These are phyloP conservation scores for Epinephelus moara DNA, from an alignment of 2,113 vertebrate genomes.

Conservation along the genomic window DNA sequence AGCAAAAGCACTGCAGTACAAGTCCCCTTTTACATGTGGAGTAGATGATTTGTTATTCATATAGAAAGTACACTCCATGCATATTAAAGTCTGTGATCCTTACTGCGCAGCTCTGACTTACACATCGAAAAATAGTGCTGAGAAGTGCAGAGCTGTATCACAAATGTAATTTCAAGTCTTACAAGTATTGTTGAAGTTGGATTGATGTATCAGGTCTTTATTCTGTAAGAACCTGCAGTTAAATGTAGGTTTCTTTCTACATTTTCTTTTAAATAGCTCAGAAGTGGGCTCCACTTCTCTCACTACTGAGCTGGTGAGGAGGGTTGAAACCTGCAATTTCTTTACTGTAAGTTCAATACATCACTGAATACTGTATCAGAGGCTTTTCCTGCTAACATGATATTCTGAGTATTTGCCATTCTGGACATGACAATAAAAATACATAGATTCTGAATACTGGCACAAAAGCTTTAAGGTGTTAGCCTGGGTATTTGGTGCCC, in stretches of 20 bases:
- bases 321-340: neutral
- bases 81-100: neutral
- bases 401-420: neutral
- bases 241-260: neutral
- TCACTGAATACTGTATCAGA: neutral
- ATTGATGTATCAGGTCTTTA: neutral
- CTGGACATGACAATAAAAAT: neutral
- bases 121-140: neutral
- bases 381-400: neutral
- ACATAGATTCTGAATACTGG: neutral
- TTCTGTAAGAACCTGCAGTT: neutral
- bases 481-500: neutral
- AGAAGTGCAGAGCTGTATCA: neutral
- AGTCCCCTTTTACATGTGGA: neutral
- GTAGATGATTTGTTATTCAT: slow-evolving; percentile 6
- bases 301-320: neutral
- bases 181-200: neutral
- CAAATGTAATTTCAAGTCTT: neutral
- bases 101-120: neutral
- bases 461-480: neutral
- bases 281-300: neutral
- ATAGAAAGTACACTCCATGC: neutral
- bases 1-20: neutral
- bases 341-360: neutral
- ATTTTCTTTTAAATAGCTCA: neutral